Conservation (phyloP, 2,797 vertebrate species). For the Spondyliosoma cantharus region DNA sequence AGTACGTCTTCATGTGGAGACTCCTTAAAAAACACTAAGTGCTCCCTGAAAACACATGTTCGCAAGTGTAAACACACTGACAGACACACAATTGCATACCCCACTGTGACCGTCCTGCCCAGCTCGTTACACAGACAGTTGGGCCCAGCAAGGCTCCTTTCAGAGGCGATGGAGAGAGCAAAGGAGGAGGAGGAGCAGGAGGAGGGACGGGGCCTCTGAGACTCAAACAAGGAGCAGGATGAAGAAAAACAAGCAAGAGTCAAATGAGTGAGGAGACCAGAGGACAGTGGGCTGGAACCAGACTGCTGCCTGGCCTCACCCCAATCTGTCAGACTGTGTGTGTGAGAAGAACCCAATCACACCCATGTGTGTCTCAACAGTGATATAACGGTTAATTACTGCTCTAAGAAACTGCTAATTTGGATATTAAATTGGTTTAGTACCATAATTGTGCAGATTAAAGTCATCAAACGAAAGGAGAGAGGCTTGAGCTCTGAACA, state of each 20-base stretch:
- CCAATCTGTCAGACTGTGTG: constrained; percentile 14
- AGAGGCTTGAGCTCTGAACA: constrained; percentile 1
- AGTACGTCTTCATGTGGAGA: constrained; percentile 38
- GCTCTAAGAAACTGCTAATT: constrained; percentile 2
- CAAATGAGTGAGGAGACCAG: constrained; percentile 23
- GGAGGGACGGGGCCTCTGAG: constrained; percentile 24
- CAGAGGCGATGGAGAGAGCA: constrained; percentile 80
- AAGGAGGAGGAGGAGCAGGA: constrained; percentile 49
- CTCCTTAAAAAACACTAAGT: constrained; percentile 26
- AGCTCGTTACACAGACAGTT: constrained; percentile 93
- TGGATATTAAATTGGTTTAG: background rate
- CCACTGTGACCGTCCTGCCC: constrained; percentile 85
- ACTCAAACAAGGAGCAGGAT: constrained; percentile 48
- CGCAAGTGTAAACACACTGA: constrained; percentile 69
- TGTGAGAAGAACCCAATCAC: background rate
- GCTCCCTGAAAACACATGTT: constrained; percentile 40
- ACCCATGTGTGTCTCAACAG: background rate
- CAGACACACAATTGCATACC: constrained; percentile 57
- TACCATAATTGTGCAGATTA: background rate
- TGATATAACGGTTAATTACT: constrained; percentile 21
- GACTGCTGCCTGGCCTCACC: constrained; percentile 63
- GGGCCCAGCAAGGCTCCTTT: constrained; percentile 92
- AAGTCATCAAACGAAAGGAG: constrained; percentile 8
- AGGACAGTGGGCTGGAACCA: constrained; percentile 55
- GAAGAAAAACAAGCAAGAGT: constrained; percentile 36